These are phyloP conservation scores for Passer domesticus DNA, from an alignment of 2,113 vertebrate genomes.

Conservation along the genomic window DNA sequence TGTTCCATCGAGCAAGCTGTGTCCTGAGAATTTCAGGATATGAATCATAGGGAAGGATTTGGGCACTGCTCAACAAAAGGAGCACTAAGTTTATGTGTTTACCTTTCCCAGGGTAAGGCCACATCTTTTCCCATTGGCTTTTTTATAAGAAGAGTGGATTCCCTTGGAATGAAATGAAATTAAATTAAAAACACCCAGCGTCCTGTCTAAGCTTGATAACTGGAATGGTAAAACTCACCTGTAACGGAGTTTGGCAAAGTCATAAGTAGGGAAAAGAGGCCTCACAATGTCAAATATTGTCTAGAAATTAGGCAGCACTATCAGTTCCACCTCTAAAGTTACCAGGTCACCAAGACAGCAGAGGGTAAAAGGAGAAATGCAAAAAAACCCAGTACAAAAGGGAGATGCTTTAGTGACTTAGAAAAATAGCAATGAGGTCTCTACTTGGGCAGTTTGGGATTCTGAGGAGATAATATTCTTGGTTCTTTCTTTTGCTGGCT, in stretches of 20 bases:
- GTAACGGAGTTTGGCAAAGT: background rate
- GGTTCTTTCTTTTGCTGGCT: background rate
- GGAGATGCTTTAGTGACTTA: too few relatives aligned
- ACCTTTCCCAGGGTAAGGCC: background rate
- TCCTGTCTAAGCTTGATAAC: background rate
- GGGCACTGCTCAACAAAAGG: background rate
- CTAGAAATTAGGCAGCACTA: background rate
- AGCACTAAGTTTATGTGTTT: background rate
- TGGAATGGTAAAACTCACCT: background rate
- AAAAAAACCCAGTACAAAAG: too few relatives aligned
- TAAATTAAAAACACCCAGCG: background rate
- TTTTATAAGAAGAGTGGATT: background rate
- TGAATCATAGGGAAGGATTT: background rate
- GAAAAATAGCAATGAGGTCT: background rate
- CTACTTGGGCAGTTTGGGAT: background rate
- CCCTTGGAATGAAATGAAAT: background rate
- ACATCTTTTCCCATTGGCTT: background rate
- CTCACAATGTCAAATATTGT: background rate
- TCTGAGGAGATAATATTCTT: background rate
- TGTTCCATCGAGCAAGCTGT: background rate
- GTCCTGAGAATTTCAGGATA: background rate
- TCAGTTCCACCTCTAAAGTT: background rate
- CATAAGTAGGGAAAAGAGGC: background rate
- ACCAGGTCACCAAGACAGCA: fast-evolving
- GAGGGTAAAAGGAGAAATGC: background rate